Evolutionary conservation across 2,113 vertebrate species (phyloP).

Genomic region (Zapus hudsonius): DNA sequence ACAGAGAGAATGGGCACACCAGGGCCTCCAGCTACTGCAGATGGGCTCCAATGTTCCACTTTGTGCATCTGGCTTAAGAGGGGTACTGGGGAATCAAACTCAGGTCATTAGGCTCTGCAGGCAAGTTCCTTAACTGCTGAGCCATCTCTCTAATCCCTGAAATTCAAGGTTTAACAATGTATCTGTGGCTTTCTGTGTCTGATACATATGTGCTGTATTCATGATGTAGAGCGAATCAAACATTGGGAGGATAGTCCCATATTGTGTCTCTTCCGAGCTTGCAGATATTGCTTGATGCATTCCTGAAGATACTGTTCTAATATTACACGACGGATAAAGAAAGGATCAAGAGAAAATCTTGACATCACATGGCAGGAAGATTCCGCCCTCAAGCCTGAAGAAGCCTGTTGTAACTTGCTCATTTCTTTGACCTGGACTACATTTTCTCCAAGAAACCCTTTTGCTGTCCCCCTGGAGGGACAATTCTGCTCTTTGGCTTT

Average conservation of each 20-base stretch:
- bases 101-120: too few relatives aligned
- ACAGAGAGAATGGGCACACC: too few relatives aligned
- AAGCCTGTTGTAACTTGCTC: slow-evolving; percentile 53
- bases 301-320: slow-evolving; percentile 66
- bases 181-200: slow-evolving; percentile 68
- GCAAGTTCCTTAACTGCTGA: too few relatives aligned
- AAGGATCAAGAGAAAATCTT: slow-evolving; percentile 59
- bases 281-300: slow-evolving; percentile 59
- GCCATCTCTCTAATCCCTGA: too few relatives aligned
- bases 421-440: slow-evolving; percentile 55
- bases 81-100: too few relatives aligned
- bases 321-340: slow-evolving; percentile 41
- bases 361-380: slow-evolving; percentile 38
- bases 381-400: slow-evolving; percentile 59
- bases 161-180: slow-evolving; percentile 54
- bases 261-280: slow-evolving; percentile 56
- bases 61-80: too few relatives aligned
- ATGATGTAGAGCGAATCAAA: slow-evolving; percentile 48
- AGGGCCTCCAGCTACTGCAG: too few relatives aligned
- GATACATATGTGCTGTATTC: slow-evolving; percentile 51
- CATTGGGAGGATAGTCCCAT: slow-evolving; percentile 33
- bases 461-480: background rate
- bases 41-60: too few relatives aligned
- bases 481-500: slow-evolving; percentile 32
- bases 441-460: slow-evolving; percentile 42